These are phyloP conservation scores for Odontesthes bonariensis DNA, from an alignment of 2,113 vertebrate species.

Conservation along the genomic window DNA sequence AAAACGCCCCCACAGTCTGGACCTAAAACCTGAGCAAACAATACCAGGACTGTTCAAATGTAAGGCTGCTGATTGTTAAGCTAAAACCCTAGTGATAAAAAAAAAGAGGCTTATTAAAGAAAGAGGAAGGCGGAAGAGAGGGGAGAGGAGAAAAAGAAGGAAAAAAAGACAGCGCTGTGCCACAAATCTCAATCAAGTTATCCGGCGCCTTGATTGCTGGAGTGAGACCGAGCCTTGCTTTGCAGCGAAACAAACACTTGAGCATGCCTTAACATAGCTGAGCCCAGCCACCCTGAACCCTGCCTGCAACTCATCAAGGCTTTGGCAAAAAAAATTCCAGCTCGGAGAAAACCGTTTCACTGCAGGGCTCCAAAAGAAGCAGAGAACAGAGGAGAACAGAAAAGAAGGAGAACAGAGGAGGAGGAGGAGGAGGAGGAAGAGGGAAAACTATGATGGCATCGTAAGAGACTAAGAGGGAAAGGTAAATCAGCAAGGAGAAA, in stretches of 20 bases:
- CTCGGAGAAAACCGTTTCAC: slow-evolving; percentile 24
- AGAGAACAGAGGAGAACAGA: too few species aligned
- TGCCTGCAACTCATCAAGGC: slow-evolving; percentile 55
- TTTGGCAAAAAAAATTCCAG: slow-evolving; percentile 35
- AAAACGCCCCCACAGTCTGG: slow-evolving; percentile 9
- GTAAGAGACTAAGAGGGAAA: background rate
- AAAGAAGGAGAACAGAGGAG: too few species aligned
- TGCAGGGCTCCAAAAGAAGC: slow-evolving; percentile 15
- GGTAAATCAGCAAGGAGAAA: background rate
- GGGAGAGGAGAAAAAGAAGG: background rate
- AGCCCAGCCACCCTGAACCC: slow-evolving; percentile 46
- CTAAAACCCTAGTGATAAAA: slow-evolving; percentile 10
- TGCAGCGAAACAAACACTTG: slow-evolving; percentile 65
- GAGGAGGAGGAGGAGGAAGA: background rate
- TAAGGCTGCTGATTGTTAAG: background rate
- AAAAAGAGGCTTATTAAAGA: background rate
- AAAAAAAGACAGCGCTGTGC: background rate
- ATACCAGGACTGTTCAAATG: background rate
- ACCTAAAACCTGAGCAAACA: slow-evolving; percentile 11
- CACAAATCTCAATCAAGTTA: slow-evolving; percentile 68
- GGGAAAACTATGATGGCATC: background rate
- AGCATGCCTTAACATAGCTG: slow-evolving; percentile 64
- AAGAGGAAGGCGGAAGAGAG: too few species aligned
- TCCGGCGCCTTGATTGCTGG: slow-evolving; percentile 61
- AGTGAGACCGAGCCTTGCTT: slow-evolving; percentile 62